A percentile compares a stretch with the other conserved stretches of the same genome.
Evolutionary conservation across 1,140 invertebrate species (phyloP).

Genomic region (Acyrthosiphon pisum): DNA sequence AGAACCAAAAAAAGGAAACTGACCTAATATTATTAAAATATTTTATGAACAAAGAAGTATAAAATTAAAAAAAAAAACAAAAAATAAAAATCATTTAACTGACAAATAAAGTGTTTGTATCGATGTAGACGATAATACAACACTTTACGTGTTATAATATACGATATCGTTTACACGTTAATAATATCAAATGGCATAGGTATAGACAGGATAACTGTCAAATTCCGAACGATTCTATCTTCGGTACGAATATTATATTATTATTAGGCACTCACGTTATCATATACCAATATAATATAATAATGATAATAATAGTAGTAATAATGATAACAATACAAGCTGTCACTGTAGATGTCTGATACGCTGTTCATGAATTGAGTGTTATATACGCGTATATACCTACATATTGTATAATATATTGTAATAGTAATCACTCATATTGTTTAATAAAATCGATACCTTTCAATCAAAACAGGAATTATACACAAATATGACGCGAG

Average conservation of each 20-base stretch:
- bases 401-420: neutral
- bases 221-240: neutral
- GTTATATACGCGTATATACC: neutral
- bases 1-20: no score
- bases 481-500: neutral
- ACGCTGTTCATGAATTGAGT: neutral
- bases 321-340: constrained; percentile 5
- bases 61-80: neutral
- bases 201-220: neutral
- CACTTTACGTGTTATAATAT: neutral
- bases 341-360: neutral
- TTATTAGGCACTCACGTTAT: neutral
- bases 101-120: neutral
- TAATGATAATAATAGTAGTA: neutral
- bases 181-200: neutral
- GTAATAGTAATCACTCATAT: neutral
- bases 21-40: no score
- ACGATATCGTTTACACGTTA: neutral
- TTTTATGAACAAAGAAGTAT: no score
- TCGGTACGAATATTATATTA: neutral
- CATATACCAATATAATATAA: neutral
- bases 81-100: neutral
- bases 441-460: neutral
- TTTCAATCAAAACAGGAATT: neutral
- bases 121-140: neutral